phyloP scores from a whole-genome alignment of 2,888 invertebrate genomes.

The Agrotis puta region DNA sequence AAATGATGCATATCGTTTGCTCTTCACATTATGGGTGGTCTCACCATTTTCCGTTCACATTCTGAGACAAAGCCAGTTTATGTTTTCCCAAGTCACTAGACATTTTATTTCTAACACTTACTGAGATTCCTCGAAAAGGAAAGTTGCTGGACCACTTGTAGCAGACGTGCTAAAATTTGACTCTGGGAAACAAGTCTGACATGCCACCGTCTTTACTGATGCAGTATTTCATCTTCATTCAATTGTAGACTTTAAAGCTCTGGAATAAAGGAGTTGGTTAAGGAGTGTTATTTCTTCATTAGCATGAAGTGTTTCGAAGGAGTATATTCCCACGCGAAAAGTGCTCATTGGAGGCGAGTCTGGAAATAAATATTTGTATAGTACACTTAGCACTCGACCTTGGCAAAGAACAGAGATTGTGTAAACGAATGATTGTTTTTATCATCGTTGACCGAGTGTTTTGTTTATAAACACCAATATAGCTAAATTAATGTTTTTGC shows the following conservation, averaged over 20 bases:
- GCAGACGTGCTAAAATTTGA: conserved; percentile 81
- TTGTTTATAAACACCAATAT: conserved; percentile 44
- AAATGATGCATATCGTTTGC: conserved; percentile 64
- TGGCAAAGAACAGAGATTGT: conserved; percentile 67
- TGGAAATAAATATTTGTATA: conserved; percentile 88
- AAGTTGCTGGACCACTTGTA: conserved; percentile 73
- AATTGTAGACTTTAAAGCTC: conserved; percentile 52
- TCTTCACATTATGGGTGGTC: conserved; percentile 73
- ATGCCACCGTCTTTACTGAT: conserved; percentile 62
- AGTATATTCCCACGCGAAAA: conserved; percentile 87
- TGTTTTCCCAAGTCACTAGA: conserved; percentile 57
- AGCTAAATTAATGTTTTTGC: background rate
- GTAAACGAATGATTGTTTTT: conserved; percentile 55
- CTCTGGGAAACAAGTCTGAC: conserved; percentile 74
- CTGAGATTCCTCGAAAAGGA: conserved; percentile 70
- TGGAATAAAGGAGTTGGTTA: conserved; percentile 34
- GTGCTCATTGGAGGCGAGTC: conserved; percentile 83
- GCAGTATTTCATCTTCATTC: conserved; percentile 19
- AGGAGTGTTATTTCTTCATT: conserved; percentile 51
- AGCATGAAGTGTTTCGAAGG: conserved; percentile 56
- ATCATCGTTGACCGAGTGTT: conserved; percentile 24
- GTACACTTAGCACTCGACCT: conserved; percentile 77
- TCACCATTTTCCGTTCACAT: conserved; percentile 57
- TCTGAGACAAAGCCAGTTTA: conserved; percentile 51
- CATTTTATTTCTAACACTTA: conserved; percentile 60